phyloP scores from a whole-genome alignment of 2,113 vertebrate species.

The Pycnonotus jocosus region DNA sequence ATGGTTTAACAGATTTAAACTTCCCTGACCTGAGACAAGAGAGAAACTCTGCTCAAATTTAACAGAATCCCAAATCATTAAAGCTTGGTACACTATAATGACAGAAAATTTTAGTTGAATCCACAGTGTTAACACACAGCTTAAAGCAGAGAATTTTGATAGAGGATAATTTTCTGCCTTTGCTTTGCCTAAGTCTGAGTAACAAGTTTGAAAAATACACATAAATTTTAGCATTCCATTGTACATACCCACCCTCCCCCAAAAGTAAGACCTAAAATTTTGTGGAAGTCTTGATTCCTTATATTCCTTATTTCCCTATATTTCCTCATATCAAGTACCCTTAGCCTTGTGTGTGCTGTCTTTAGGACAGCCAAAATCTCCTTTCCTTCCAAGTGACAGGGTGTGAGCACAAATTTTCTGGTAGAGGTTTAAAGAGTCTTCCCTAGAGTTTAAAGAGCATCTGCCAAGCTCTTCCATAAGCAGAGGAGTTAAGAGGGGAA shows the following conservation, averaged over 20 bases:
- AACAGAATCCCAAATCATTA: not conserved
- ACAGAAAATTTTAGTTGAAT: not conserved
- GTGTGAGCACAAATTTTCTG: not conserved
- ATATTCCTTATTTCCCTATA: not conserved
- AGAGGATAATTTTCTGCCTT: not conserved
- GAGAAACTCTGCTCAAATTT: not conserved
- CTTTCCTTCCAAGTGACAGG: not conserved
- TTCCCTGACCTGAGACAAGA: not conserved
- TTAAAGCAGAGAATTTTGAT: not conserved
- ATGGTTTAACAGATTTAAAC: not conserved
- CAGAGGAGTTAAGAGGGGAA: not conserved
- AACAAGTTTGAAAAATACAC: not conserved
- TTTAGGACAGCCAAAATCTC: not conserved
- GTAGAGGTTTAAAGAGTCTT: not conserved
- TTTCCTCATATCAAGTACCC: not conserved
- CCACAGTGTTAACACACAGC: not conserved
- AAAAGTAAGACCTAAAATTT: not conserved
- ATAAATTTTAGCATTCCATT: not conserved
- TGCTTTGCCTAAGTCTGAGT: not conserved
- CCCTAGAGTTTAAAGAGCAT: constrained; percentile 29
- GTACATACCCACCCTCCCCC: fast-evolving
- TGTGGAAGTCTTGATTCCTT: not conserved
- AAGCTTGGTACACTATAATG: not conserved
- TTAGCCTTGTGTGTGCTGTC: not conserved
- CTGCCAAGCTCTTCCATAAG: not conserved